These are phyloP conservation scores for Drosophila multiciliata DNA, from an alignment of 2,888 invertebrate species.

Conservation along the genomic window DNA sequence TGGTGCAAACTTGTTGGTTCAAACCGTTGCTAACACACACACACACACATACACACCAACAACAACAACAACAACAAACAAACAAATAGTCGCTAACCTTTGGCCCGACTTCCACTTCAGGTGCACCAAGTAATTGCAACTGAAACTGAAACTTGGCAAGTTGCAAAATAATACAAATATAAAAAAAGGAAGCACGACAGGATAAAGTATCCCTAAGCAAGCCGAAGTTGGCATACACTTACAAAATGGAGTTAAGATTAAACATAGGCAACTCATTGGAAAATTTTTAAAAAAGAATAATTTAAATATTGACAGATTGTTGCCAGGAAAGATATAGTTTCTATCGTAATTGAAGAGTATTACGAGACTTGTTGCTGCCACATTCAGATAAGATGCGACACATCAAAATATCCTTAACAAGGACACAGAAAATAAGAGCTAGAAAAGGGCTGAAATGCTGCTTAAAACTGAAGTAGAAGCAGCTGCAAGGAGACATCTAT, in stretches of 20 bases:
- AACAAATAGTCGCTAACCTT: slow-evolving; percentile 70
- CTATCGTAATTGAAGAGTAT: too few species aligned
- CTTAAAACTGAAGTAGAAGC: slow-evolving; percentile 41
- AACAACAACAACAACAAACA: slow-evolving; percentile 59
- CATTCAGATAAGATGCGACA: rapidly evolving
- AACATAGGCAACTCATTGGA: too few species aligned
- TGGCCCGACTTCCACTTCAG: slow-evolving; percentile 73
- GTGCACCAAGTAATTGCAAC: slow-evolving; percentile 75
- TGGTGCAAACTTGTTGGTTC: slow-evolving; percentile 26
- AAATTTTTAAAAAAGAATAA: neutral
- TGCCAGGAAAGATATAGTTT: too few species aligned
- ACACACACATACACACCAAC: slow-evolving; percentile 20
- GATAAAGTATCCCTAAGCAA: neutral
- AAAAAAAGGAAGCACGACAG: neutral
- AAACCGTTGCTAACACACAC: slow-evolving; percentile 37
- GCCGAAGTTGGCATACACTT: neutral
- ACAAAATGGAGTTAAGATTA: neutral
- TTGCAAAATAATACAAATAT: slow-evolving; percentile 49
- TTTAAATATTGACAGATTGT: neutral
- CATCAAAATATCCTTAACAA: neutral
- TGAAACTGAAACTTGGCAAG: slow-evolving; percentile 76
- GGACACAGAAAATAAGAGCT: neutral
- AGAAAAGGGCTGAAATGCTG: slow-evolving; percentile 36
- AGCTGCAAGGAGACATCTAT: slow-evolving; percentile 6
- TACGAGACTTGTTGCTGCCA: too few species aligned